These are phyloP conservation scores for Pangasius sanitwongsei DNA, from an alignment of 2,797 vertebrate species.

Conservation along the genomic window DNA sequence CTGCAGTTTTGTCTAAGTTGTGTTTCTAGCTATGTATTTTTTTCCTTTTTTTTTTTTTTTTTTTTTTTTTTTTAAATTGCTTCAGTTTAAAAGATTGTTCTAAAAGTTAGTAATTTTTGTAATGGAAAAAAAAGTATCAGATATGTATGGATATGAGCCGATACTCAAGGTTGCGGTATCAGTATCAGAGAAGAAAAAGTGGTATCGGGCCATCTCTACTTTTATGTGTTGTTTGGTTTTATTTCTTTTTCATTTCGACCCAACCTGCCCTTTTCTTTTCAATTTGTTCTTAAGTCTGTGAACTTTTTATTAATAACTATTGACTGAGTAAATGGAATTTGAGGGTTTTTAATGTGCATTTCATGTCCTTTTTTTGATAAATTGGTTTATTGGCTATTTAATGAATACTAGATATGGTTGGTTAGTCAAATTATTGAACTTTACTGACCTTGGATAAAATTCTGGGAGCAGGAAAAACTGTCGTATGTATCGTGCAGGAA, in stretches of 20 bases:
- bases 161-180: neutral
- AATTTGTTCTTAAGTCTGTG: neutral
- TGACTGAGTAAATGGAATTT: slow-evolving; percentile 70
- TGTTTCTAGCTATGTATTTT: neutral
- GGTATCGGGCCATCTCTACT: neutral
- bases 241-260: neutral
- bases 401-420: slow-evolving; percentile 88
- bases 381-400: slow-evolving; percentile 91
- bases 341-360: slow-evolving; percentile 76
- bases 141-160: neutral
- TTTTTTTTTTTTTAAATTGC: neutral
- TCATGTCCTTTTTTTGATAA: slow-evolving; percentile 84
- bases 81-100: neutral
- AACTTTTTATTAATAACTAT: slow-evolving; percentile 56
- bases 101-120: neutral
- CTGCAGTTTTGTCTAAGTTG: neutral
- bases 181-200: neutral
- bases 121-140: neutral
- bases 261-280: slow-evolving; percentile 17
- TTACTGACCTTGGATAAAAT: slow-evolving; percentile 91
- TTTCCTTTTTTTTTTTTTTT: neutral
- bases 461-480: slow-evolving; percentile 83
- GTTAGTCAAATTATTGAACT: slow-evolving; percentile 96
- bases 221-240: neutral
- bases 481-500: slow-evolving; percentile 79